Evolutionary conservation across 2,113 vertebrate species (phyloP).

Genomic region (Phyllostomus discolor): DNA sequence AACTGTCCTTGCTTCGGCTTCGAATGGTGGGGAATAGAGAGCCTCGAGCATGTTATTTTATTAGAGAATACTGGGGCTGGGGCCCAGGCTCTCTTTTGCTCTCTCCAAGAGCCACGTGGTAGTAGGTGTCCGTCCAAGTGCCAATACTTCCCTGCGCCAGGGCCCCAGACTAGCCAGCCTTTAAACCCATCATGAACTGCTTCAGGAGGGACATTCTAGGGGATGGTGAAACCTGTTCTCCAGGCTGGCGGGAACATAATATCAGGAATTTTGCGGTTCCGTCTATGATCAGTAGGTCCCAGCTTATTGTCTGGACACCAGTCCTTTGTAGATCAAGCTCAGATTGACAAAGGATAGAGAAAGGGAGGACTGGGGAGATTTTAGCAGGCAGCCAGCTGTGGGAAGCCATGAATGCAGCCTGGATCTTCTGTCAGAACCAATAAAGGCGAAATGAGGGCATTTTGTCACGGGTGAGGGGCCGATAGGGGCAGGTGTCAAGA

Average conservation of each 20-base stretch:
- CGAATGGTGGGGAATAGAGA: background rate
- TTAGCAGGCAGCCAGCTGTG: background rate
- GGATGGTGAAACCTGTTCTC: background rate
- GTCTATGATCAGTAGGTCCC: background rate
- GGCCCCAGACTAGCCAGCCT: background rate
- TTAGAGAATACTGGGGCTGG: background rate
- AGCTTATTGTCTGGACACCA: background rate
- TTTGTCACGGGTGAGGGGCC: background rate
- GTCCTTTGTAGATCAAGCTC: background rate
- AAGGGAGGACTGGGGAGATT: background rate
- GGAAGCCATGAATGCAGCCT: background rate
- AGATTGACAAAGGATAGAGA: background rate
- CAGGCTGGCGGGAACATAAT: background rate
- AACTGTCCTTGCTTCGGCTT: background rate
- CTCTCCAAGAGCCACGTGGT: background rate
- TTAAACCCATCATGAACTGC: background rate
- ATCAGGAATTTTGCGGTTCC: background rate
- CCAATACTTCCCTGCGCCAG: background rate
- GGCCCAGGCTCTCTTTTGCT: background rate
- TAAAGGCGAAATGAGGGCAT: background rate
- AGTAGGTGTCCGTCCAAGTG: background rate
- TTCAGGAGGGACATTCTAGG: background rate
- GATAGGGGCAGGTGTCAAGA: background rate
- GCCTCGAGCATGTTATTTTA: background rate
- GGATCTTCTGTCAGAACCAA: background rate